Percentiles rank a stretch among this genome's conserved stretches.
phyloP scores from a whole-genome alignment of 2,113 vertebrate genomes.

The Camelus bactrianus region DNA sequence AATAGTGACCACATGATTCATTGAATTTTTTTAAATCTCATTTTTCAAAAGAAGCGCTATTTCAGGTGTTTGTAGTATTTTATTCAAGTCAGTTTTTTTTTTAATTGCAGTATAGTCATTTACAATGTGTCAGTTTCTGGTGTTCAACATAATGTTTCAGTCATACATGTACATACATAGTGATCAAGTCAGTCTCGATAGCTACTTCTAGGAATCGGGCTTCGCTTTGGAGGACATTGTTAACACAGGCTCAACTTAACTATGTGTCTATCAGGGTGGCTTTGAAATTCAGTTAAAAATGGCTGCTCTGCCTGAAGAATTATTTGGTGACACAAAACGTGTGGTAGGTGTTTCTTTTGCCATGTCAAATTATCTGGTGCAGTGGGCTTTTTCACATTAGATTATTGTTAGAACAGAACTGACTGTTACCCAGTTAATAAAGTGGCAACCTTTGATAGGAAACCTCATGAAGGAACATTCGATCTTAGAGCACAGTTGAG shows the following conservation, averaged over 20 bases:
- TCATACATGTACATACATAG: too few species aligned
- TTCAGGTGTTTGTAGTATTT: conserved; percentile 30
- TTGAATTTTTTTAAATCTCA: conserved; percentile 15
- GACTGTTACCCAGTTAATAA: background rate
- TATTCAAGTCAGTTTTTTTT: background rate
- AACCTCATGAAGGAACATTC: background rate
- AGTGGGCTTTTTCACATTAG: background rate
- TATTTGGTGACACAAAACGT: background rate
- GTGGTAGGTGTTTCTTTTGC: background rate
- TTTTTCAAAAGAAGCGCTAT: conserved; percentile 62
- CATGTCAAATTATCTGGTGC: background rate
- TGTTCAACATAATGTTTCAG: too few species aligned
- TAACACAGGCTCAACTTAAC: background rate
- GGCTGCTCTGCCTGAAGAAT: background rate
- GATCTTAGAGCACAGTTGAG: too few species aligned
- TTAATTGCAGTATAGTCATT: too few species aligned
- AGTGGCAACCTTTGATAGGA: background rate
- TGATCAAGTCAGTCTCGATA: conserved; percentile 27
- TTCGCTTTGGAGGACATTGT: background rate
- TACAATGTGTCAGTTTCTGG: too few species aligned
- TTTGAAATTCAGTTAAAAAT: conserved; percentile 16
- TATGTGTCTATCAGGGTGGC: background rate
- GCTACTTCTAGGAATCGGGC: conserved; percentile 40
- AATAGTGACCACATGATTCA: conserved; percentile 48
- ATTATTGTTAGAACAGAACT: background rate